Evolutionary conservation across 2,888 invertebrate genomes (phyloP).

Genomic region (Pachymerium ferrugineum): DNA sequence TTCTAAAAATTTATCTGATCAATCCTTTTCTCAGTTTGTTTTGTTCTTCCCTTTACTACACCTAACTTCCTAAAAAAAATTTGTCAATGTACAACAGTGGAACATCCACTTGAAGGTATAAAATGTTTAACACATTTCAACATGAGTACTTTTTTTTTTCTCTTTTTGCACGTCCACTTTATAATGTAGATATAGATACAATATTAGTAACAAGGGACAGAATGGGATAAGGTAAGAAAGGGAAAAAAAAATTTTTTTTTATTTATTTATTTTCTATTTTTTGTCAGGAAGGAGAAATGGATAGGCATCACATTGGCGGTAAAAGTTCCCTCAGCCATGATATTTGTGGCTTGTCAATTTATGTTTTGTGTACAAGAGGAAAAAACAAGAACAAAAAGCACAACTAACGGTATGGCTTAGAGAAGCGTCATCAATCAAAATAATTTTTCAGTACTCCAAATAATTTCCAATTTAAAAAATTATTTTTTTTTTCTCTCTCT

Average conservation of each 20-base stretch:
- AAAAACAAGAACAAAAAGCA: neutral
- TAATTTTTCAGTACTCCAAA: too few relatives aligned
- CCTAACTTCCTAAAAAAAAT: slow-evolving; percentile 25
- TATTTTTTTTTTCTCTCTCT: too few relatives aligned
- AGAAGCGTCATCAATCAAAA: too few relatives aligned
- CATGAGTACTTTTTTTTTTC: slow-evolving; percentile 20
- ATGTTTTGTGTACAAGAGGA: slow-evolving; percentile 17
- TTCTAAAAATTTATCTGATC: neutral
- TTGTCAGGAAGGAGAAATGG: neutral
- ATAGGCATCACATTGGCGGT: slow-evolving; percentile 27
- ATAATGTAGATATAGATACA: slow-evolving; percentile 27
- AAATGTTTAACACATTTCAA: slow-evolving; percentile 27
- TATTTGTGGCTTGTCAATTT: slow-evolving; percentile 12
- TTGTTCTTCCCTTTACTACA: slow-evolving; percentile 28
- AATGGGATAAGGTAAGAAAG: slow-evolving; percentile 19
- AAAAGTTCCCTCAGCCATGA: slow-evolving; percentile 27
- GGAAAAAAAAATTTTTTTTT: slow-evolving; percentile 2
- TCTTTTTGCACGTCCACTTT: slow-evolving; percentile 20
- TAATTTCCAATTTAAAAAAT: too few relatives aligned
- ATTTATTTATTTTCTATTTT: neutral
- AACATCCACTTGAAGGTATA: slow-evolving; percentile 27
- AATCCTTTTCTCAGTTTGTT: neutral
- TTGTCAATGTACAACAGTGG: slow-evolving; percentile 29
- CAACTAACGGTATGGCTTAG: too few relatives aligned
- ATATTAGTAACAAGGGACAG: slow-evolving; percentile 19